phyloP scores from a whole-genome alignment of 2,888 invertebrate species.

The Rapana venosa region DNA sequence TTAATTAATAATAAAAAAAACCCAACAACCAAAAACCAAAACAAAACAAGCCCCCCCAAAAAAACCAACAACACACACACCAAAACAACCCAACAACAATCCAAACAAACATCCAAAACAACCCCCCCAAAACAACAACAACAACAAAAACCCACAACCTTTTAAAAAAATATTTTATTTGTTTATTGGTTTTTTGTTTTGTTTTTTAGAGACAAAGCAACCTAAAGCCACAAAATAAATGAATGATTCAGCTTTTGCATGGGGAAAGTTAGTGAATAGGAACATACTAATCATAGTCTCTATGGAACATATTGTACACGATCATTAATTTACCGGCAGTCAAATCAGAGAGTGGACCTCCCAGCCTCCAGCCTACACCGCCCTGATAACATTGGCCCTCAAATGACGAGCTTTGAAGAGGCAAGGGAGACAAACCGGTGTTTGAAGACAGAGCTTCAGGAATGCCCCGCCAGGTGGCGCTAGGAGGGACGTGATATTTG shows the following conservation, averaged over 20 bases:
- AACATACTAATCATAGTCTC: background rate
- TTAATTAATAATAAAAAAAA: too few relatives aligned
- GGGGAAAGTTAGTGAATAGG: background rate
- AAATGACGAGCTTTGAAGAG: conserved; percentile 26
- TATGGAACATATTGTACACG: background rate
- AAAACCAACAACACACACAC: too few relatives aligned
- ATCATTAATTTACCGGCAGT: too few relatives aligned
- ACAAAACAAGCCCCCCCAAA: too few relatives aligned
- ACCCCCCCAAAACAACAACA: too few relatives aligned
- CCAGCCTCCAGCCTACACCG: background rate
- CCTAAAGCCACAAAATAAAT: background rate
- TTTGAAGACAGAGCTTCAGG: conserved; percentile 36
- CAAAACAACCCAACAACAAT: too few relatives aligned
- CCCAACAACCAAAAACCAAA: too few relatives aligned
- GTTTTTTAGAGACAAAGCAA: background rate
- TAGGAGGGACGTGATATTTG: conserved; percentile 11
- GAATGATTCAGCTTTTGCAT: too few relatives aligned
- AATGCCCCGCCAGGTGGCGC: conserved; percentile 40
- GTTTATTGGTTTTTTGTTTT: background rate
- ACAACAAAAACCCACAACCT: too few relatives aligned
- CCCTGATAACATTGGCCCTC: background rate
- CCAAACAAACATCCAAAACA: too few relatives aligned
- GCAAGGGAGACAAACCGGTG: conserved; percentile 9
- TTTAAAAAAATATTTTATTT: too few relatives aligned
- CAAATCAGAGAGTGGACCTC: background rate